Evolutionary conservation across 2,888 invertebrate genomes (phyloP).

Genomic region (Himalopsyche tibetana): DNA sequence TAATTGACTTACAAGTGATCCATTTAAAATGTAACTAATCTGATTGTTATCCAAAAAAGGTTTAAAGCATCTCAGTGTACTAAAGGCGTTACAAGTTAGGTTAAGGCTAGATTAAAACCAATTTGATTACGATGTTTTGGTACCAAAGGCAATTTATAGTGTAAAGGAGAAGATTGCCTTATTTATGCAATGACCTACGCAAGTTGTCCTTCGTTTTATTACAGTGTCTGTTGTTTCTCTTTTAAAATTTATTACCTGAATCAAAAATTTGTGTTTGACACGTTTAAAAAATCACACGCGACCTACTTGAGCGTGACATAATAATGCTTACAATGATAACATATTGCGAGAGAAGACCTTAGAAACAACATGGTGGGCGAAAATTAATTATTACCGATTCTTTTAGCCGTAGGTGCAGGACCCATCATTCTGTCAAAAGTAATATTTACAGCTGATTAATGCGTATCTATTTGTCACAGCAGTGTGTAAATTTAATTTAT

Average conservation of each 20-base stretch:
- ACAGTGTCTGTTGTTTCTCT: too few relatives aligned
- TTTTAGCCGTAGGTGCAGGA: constrained; percentile 1
- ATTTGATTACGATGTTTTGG: too few relatives aligned
- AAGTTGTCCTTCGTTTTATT: too few relatives aligned
- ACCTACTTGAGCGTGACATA: constrained; percentile 1
- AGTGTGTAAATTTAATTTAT: background rate
- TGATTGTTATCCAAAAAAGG: too few relatives aligned
- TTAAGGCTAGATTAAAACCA: too few relatives aligned
- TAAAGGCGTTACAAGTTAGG: too few relatives aligned
- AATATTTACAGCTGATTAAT: background rate
- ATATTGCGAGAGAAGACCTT: constrained; percentile 14
- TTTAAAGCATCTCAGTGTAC: too few relatives aligned
- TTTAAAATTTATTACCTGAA: background rate
- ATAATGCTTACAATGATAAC: constrained; percentile 8
- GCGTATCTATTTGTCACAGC: background rate
- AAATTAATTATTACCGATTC: constrained; percentile 24
- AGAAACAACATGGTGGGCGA: background rate
- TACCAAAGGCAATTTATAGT: too few relatives aligned
- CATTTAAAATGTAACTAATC: too few relatives aligned
- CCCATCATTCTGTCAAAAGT: constrained; percentile 3
- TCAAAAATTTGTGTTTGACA: background rate
- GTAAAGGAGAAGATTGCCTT: too few relatives aligned
- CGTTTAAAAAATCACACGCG: background rate
- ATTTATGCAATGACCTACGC: too few relatives aligned
- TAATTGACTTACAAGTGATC: too few relatives aligned